Percentiles rank a stretch among this genome's conserved stretches.
These are phyloP conservation scores for Leuciscus idus DNA, from an alignment of 2,113 vertebrate genomes.

Conservation along the genomic window DNA sequence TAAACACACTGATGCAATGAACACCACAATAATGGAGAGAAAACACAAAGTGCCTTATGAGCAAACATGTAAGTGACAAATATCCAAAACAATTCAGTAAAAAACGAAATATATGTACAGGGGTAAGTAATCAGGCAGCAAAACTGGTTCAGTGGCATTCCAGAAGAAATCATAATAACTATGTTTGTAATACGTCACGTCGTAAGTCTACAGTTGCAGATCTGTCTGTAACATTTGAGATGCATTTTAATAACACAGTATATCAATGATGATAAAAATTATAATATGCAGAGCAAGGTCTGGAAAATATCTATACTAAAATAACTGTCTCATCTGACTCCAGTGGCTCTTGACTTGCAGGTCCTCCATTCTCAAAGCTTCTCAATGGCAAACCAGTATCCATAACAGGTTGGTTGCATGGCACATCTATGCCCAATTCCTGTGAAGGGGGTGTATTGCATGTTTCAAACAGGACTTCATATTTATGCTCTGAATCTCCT, in stretches of 20 bases:
- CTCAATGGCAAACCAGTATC: constrained; percentile 27
- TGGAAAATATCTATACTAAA: neutral
- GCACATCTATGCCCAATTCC: constrained; percentile 66
- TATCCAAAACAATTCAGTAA: neutral
- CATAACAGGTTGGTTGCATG: constrained; percentile 43
- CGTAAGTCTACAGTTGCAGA: neutral
- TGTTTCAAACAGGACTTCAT: constrained; percentile 82
- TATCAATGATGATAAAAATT: neutral
- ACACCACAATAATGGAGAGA: neutral
- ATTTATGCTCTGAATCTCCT: constrained; percentile 81
- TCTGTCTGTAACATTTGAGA: neutral
- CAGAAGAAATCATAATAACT: constrained; percentile 1
- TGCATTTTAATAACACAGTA: neutral
- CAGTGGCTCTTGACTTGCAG: constrained; percentile 39
- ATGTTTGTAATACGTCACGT: neutral
- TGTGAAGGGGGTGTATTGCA: constrained; percentile 75
- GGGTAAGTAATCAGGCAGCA: neutral
- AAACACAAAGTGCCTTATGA: neutral
- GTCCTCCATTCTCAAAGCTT: constrained; percentile 32
- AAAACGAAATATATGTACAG: neutral
- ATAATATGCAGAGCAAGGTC: neutral
- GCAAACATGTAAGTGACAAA: neutral
- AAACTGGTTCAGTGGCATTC: neutral
- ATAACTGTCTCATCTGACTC: constrained; percentile 51
- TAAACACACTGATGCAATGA: neutral